phyloP scores from a whole-genome alignment of 2,113 vertebrate genomes.

The Geococcyx californianus region DNA sequence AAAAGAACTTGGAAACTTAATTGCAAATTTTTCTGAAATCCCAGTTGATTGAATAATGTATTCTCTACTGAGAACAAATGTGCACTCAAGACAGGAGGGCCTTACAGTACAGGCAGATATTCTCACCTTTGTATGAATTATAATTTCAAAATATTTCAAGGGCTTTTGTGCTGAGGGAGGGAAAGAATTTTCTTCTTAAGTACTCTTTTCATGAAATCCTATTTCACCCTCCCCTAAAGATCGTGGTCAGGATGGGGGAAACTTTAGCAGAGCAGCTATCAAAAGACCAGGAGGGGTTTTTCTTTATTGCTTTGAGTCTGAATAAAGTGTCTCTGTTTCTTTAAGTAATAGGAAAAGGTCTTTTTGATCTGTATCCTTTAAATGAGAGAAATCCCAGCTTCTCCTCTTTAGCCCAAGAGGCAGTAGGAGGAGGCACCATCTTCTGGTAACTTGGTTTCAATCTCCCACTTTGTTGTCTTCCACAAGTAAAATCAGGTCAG shows the following conservation, averaged over 20 bases:
- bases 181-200: conserved; percentile 5
- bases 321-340: conserved; percentile 6
- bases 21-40: neutral
- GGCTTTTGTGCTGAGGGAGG: neutral
- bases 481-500: conserved; percentile 30
- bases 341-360: neutral
- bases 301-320: neutral
- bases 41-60: neutral
- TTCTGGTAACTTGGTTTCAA: neutral
- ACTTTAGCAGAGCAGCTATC: neutral
- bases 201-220: neutral
- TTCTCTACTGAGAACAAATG: neutral
- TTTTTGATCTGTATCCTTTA: neutral
- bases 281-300: neutral
- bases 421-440: neutral
- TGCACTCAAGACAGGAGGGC: neutral
- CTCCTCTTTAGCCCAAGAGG: neutral
- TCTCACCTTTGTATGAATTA: neutral
- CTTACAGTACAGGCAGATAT: neutral
- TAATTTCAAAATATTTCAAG: neutral
- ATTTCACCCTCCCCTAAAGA: neutral
- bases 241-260: neutral
- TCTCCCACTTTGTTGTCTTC: neutral
- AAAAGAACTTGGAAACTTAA: neutral
- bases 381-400: neutral